Evolutionary conservation across 2,113 vertebrate genomes (phyloP).

Genomic region (Pelusios castaneus): DNA sequence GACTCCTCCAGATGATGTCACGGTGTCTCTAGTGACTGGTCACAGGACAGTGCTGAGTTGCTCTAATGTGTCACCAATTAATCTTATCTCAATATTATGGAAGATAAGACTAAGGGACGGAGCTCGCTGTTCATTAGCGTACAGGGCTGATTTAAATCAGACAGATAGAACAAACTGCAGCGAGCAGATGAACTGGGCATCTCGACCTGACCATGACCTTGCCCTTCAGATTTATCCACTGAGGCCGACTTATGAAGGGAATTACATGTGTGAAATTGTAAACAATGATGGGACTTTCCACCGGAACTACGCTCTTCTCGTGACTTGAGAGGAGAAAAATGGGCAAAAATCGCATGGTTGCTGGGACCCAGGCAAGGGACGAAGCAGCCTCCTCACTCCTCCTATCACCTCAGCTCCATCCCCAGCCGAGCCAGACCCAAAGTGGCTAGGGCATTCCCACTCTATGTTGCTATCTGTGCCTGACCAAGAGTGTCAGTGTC

Average conservation of each 20-base stretch:
- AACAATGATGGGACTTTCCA: neutral
- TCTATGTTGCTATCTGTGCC: too few relatives aligned
- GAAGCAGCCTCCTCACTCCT: too few relatives aligned
- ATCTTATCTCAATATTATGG: neutral
- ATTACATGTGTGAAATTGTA: slow-evolving; percentile 22
- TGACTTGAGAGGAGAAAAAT: too few relatives aligned
- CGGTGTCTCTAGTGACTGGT: neutral
- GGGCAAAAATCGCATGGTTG: too few relatives aligned
- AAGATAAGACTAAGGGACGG: neutral
- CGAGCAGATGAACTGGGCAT: slow-evolving; percentile 44
- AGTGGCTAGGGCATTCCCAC: too few relatives aligned
- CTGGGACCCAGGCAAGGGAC: too few relatives aligned
- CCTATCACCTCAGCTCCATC: too few relatives aligned
- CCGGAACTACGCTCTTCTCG: neutral
- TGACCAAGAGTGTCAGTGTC: too few relatives aligned
- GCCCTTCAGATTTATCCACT: slow-evolving; percentile 50
- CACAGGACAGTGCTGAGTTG: slow-evolving; percentile 49
- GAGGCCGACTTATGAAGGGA: slow-evolving; percentile 37
- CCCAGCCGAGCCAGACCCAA: too few relatives aligned
- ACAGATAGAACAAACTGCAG: slow-evolving; percentile 15
- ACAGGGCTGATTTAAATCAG: neutral
- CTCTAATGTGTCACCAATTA: fast-evolving
- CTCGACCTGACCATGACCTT: neutral
- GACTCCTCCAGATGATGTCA: neutral
- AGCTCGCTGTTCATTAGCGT: neutral